Conservation (phyloP, 1,140 invertebrate species). For the Melanaphis sacchari region DNA sequence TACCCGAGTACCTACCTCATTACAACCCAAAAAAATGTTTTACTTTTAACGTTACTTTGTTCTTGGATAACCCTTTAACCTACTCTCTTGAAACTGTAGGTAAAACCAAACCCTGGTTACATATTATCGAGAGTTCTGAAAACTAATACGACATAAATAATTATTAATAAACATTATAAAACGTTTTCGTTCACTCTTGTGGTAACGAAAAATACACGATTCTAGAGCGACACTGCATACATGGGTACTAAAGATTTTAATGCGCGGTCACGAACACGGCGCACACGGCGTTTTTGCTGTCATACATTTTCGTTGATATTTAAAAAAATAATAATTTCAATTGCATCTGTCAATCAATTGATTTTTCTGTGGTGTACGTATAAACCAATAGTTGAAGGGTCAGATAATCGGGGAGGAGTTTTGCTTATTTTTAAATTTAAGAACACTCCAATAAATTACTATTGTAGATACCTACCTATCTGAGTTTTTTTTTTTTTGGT, state of each 20-base stretch:
- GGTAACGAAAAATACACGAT: neutral
- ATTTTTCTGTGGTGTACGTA: neutral
- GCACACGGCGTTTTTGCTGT: neutral
- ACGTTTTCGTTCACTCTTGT: neutral
- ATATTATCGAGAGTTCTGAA: neutral
- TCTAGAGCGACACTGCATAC: neutral
- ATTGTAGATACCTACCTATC: neutral
- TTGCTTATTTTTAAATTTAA: neutral
- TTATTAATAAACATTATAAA: neutral
- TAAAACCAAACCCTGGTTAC: neutral
- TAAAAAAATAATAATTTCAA: neutral
- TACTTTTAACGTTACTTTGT: neutral
- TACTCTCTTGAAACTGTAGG: neutral
- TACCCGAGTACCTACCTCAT: neutral
- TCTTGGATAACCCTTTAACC: neutral
- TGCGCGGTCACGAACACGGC: slow-evolving; percentile 19
- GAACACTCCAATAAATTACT: neutral
- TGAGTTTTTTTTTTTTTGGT: neutral
- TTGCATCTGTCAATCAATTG: neutral
- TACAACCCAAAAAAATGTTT: neutral
- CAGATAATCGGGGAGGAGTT: neutral
- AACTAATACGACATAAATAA: neutral
- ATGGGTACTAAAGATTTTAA: neutral
- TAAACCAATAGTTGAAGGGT: neutral
- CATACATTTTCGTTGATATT: neutral